Evolutionary conservation across 2,888 invertebrate species (phyloP).

Genomic region (Coleophora deauratella): DNA sequence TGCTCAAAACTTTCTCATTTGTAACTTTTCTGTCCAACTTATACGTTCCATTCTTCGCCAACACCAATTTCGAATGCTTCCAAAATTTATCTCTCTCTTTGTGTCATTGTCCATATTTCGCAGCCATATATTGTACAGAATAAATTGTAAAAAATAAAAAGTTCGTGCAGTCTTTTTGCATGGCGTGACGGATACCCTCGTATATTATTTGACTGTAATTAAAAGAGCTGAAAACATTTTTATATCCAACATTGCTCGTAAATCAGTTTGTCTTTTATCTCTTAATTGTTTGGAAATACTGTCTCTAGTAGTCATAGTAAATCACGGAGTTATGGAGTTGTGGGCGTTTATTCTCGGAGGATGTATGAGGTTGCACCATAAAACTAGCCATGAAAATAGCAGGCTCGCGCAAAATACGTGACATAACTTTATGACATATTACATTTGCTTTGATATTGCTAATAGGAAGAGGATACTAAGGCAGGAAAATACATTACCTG

Average conservation of each 20-base stretch:
- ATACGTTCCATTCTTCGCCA: no score
- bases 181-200: no score
- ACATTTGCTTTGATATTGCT: neutral
- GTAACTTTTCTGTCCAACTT: no score
- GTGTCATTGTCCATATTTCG: no score
- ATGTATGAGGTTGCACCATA: no score
- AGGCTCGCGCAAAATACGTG: neutral
- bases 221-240: conserved; percentile 8
- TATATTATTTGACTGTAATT: neutral
- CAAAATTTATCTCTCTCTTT: no score
- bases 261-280: conserved; percentile 11
- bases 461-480: neutral
- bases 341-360: conserved; percentile 9
- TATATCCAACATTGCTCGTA: conserved; percentile 1
- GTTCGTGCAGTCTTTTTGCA: no score
- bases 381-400: conserved; percentile 1
- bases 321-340: conserved; percentile 9
- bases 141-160: no score
- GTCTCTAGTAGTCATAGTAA: conserved; percentile 3
- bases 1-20: no score
- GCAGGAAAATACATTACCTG: no score
- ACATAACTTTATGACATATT: neutral
- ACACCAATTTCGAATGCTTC: no score
- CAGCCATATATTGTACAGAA: no score
- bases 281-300: conserved; percentile 9